Evolutionary conservation across 2,888 invertebrate species (phyloP).

Genomic region (Cataglyphis cursor): DNA sequence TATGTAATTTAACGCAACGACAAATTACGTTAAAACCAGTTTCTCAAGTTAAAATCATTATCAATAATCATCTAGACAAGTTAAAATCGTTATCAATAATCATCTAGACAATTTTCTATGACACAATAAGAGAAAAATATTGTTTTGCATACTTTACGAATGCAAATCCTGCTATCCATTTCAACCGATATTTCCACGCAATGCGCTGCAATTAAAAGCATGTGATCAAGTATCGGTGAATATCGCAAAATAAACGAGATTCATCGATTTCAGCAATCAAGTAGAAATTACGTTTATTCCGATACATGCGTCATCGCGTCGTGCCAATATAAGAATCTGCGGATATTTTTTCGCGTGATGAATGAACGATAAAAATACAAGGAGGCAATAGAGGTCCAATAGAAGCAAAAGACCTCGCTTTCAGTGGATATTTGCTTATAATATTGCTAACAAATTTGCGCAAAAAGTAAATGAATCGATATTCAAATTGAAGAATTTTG

Average conservation of each 20-base stretch:
- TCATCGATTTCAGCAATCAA: conserved; percentile 38
- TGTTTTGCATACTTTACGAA: neutral
- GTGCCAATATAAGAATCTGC: neutral
- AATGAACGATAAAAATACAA: neutral
- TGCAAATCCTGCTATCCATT: conserved; percentile 26
- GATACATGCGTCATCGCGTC: neutral
- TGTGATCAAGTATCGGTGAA: neutral
- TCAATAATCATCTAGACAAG: neutral
- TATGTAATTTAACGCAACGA: neutral
- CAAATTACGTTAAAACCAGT: conserved; percentile 28
- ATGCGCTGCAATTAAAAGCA: neutral
- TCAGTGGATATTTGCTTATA: neutral
- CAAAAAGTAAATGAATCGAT: neutral
- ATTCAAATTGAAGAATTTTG: neutral
- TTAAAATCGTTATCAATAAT: conserved; percentile 31
- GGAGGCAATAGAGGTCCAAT: too few relatives aligned
- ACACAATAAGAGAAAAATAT: conserved; percentile 20
- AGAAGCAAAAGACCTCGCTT: neutral
- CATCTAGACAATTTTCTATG: conserved; percentile 41
- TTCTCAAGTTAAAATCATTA: conserved; percentile 19
- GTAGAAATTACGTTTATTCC: conserved; percentile 30
- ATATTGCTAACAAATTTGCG: neutral
- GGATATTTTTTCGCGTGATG: conserved; percentile 10
- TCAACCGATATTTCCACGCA: neutral
- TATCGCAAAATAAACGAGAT: neutral